Evolutionary conservation across 2,888 invertebrate genomes (phyloP).

Genomic region (Xylophagus ater): DNA sequence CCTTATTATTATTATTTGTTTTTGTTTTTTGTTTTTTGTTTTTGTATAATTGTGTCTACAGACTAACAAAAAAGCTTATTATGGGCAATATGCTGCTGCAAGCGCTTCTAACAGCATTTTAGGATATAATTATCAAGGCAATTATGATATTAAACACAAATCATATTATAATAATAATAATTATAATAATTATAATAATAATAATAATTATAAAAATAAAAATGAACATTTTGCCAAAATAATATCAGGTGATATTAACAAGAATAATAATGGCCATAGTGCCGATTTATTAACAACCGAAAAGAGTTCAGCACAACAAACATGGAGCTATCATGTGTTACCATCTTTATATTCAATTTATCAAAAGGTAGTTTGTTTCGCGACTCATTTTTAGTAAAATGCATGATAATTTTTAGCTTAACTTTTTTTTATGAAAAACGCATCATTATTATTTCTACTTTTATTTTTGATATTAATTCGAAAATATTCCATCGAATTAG

Average conservation of each 20-base stretch:
- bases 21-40: background rate
- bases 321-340: constrained; percentile 77
- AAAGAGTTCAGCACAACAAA: constrained; percentile 42
- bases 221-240: constrained; percentile 17
- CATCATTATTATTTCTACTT: no score
- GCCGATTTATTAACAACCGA: constrained; percentile 24
- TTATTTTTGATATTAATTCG: no score
- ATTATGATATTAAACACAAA: constrained; percentile 19
- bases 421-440: no score
- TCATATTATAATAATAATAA: constrained; percentile 10
- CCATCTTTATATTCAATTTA: constrained; percentile 73
- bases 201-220: constrained; percentile 15
- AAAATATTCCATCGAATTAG: no score
- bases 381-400: no score
- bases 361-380: constrained; percentile 56
- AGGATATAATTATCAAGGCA: constrained; percentile 38
- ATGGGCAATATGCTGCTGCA: constrained; percentile 34
- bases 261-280: constrained; percentile 6
- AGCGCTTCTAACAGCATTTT: constrained; percentile 38
- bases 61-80: constrained; percentile 39
- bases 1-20: constrained; percentile 7
- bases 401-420: no score
- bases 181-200: constrained; percentile 18
- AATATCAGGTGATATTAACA: constrained; percentile 18
- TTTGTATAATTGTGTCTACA: constrained; percentile 19